phyloP scores from a whole-genome alignment of 2,888 invertebrate species.

The Lycocerus yunnanus region DNA sequence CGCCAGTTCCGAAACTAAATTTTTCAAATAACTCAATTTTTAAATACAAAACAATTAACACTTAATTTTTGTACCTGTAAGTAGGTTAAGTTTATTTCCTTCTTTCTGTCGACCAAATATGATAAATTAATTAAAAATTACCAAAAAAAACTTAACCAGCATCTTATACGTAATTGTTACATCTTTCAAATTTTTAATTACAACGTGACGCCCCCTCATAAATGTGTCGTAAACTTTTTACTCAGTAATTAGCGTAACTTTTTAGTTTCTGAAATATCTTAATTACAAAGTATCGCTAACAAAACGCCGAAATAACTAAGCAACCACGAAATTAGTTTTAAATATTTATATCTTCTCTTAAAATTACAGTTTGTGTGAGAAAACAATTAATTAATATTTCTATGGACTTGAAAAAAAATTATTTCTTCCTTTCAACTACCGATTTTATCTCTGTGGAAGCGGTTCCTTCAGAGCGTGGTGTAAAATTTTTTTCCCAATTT shows the following conservation, averaged over 20 bases:
- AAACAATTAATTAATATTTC: not conserved
- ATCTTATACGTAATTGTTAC: slow-evolving; percentile 18
- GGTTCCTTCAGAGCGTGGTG: not conserved
- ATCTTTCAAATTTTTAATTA: slow-evolving; percentile 34
- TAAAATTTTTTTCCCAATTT: not conserved
- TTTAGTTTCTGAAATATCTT: slow-evolving; percentile 22
- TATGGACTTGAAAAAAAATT: not conserved
- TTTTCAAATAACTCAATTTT: not conserved
- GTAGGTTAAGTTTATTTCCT: too few species aligned
- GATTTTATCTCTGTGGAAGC: not conserved
- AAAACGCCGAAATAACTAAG: slow-evolving; percentile 16
- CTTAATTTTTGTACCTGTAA: too few species aligned
- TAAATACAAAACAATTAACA: too few species aligned
- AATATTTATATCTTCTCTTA: slow-evolving; percentile 16
- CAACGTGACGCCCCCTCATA: slow-evolving; percentile 34
- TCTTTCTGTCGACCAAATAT: not conserved
- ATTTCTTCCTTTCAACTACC: not conserved
- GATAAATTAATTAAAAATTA: not conserved
- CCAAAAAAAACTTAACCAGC: not conserved
- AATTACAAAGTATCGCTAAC: slow-evolving; percentile 18
- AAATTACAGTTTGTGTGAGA: not conserved
- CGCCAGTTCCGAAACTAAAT: not conserved
- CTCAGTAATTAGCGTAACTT: slow-evolving; percentile 21
- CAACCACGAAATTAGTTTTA: slow-evolving; percentile 20
- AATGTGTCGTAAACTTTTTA: slow-evolving; percentile 35